These are phyloP conservation scores for Psylliodes chrysocephalus DNA, from an alignment of 2,888 invertebrate species.

Conservation along the genomic window DNA sequence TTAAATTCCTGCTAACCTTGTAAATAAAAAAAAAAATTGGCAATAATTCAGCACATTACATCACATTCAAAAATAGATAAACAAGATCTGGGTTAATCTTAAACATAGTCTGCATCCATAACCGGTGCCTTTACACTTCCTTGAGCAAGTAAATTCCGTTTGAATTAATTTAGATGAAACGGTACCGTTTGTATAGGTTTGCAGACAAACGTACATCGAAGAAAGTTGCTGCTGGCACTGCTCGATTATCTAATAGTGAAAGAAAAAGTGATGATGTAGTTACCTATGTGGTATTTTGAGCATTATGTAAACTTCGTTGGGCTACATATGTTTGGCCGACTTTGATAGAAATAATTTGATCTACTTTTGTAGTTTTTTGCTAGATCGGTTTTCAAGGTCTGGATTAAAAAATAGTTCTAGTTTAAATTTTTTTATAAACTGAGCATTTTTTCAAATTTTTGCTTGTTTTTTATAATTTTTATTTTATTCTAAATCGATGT, in stretches of 20 bases:
- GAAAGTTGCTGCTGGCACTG: slow-evolving; percentile 34
- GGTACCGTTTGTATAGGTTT: slow-evolving; percentile 28
- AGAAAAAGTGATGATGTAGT: slow-evolving; percentile 40
- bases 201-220: slow-evolving; percentile 15
- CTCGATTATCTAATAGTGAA: slow-evolving; percentile 39
- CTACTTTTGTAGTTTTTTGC: not conserved
- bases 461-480: too few relatives aligned
- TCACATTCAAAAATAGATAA: too few relatives aligned
- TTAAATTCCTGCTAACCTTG: too few relatives aligned
- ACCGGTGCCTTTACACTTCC: not conserved
- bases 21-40: too few relatives aligned
- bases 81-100: not conserved
- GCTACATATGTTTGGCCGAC: not conserved
- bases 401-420: too few relatives aligned
- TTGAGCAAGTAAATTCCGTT: not conserved
- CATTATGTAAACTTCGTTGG: not conserved
- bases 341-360: too few relatives aligned
- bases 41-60: too few relatives aligned
- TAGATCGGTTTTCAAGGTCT: not conserved
- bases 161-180: slow-evolving; percentile 41
- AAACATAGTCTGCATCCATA: not conserved
- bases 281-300: slow-evolving; percentile 13
- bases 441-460: too few relatives aligned
- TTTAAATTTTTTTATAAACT: too few relatives aligned
- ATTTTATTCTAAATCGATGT: too few relatives aligned